Evolutionary conservation across 2,113 vertebrate genomes (phyloP).

Genomic region (Pangasianodon hypophthalmus): DNA sequence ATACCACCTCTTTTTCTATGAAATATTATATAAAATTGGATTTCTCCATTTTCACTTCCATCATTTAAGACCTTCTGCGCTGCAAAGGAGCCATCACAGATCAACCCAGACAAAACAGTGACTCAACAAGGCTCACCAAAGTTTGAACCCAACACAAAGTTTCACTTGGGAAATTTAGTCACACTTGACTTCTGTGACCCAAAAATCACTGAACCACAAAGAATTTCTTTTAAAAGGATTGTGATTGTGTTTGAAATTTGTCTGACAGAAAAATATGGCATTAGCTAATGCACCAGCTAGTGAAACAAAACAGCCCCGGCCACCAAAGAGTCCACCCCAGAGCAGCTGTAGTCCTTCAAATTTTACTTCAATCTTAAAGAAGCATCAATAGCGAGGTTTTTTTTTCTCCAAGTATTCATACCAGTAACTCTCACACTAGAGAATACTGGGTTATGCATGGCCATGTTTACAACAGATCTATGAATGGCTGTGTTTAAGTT

Average conservation of each 20-base stretch:
- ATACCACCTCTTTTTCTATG: neutral
- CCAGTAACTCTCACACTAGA: neutral
- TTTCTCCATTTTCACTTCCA: neutral
- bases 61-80: neutral
- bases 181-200: neutral
- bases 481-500: neutral
- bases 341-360: neutral
- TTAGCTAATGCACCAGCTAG: neutral
- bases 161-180: neutral
- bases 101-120: neutral
- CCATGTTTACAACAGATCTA: neutral
- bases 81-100: neutral
- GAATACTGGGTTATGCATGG: neutral
- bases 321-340: neutral
- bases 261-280: neutral
- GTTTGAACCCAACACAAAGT: neutral
- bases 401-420: neutral
- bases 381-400: neutral
- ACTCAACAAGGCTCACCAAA: neutral
- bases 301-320: constrained; percentile 12
- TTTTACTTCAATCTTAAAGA: neutral
- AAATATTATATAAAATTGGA: neutral
- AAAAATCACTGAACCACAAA: neutral
- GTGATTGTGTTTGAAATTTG: neutral
- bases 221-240: neutral